Conservation (phyloP, 2,888 invertebrate genomes). For the Empis stercorea region DNA sequence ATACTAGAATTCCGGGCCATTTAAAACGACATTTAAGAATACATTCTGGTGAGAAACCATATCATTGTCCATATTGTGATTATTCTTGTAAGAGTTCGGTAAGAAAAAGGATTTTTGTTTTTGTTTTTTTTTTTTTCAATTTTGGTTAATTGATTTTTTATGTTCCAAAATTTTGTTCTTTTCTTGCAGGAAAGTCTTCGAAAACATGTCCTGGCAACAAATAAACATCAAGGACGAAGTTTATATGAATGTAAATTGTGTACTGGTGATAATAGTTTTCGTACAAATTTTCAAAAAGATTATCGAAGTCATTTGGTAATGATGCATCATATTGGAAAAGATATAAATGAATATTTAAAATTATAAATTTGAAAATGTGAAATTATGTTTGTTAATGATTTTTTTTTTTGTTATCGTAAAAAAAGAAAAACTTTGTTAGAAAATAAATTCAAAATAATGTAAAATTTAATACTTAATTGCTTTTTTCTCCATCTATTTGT, state of each 20-base stretch:
- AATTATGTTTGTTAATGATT: no score
- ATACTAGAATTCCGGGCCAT: slow-evolving; percentile 51
- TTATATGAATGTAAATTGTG: slow-evolving; percentile 70
- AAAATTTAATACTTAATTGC: no score
- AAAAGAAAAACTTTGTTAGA: no score
- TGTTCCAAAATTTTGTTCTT: slow-evolving; percentile 2
- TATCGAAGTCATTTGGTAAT: slow-evolving; percentile 22
- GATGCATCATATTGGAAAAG: slow-evolving; percentile 7
- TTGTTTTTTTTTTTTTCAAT: not conserved
- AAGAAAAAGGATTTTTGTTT: slow-evolving; percentile 22
- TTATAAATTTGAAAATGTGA: no score
- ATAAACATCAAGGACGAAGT: slow-evolving; percentile 60
- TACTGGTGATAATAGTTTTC: slow-evolving; percentile 15
- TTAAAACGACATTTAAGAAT: slow-evolving; percentile 65
- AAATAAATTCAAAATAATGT: no score
- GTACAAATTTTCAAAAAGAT: slow-evolving; percentile 26
- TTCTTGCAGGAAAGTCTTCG: slow-evolving; percentile 66
- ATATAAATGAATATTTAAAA: not conserved
- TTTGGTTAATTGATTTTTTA: not conserved
- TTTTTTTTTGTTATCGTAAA: no score
- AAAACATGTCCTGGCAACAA: slow-evolving; percentile 70
- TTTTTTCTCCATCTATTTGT: no score
- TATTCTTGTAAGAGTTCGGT: slow-evolving; percentile 69
- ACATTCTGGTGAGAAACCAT: slow-evolving; percentile 74
- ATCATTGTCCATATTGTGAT: slow-evolving; percentile 69